Evolutionary conservation across 2,797 vertebrate species (phyloP), one percentile per base, ranked within the genome.

Genomic region (Myoxocephalus aenaeus): DNA sequence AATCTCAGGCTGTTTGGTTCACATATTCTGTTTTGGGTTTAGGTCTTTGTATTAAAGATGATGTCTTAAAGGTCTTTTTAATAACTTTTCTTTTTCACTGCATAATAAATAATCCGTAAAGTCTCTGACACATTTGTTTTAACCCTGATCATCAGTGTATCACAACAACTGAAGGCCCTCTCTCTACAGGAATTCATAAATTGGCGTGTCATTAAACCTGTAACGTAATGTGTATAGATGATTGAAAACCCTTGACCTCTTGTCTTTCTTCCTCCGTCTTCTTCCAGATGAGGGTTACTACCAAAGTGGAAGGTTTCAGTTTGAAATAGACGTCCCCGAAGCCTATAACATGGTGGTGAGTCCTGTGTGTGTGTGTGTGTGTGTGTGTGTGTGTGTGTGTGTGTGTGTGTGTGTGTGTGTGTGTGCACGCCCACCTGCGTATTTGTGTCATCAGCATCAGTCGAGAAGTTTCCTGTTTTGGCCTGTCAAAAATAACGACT

Each of bases 291-390:
- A 99, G 92, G 97, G 98, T 80, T 99, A 99, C 94, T 99, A 99
- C 94, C 98, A 98, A 94, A 97, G 96, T 86, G 98, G 98, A 73
- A 90, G 67, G 76, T 94, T 93, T 89, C 87, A 92, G 82, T 94
- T 94, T 92, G 92, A 94, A 91, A 91, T 92, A 94, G 95, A 99
- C 72, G 97, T 99, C 91, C 98, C 98, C 2, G 98, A 99, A 92
- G 97, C 97, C 36, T 99, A 99, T 94, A 99, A 99, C 94, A 99
- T 99, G 98, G 98, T 99, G 98, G 98, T 99, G 87, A 99, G 38
- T 42, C 13, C n/a, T 7, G 38, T 40, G 38, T 40, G 9, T 40
- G 38, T 40, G 9, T 40, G 38, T 40, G 6, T 7, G 38, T 40
- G 38, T 40, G 9, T 40, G 38, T 40, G 9, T 40, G 38, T 40